A percentile compares a stretch with the other conserved stretches of the same genome.
Conservation (phyloP, 2,113 vertebrate genomes). For the Mustela lutreola region DNA sequence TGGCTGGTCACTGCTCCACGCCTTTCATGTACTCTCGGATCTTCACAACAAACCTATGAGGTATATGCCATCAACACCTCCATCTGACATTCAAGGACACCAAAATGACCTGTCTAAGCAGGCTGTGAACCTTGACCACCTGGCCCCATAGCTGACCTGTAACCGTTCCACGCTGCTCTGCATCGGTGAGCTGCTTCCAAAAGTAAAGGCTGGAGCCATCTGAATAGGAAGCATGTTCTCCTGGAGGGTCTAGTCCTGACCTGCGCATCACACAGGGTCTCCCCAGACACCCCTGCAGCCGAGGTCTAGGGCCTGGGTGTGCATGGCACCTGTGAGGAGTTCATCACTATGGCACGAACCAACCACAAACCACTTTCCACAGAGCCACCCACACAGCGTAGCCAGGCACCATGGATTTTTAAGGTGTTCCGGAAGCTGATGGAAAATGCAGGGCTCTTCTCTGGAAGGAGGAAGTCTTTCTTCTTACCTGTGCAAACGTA, state of each 20-base stretch:
- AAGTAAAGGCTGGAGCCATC: neutral
- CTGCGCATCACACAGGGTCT: neutral
- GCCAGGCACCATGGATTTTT: neutral
- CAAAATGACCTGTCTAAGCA: neutral
- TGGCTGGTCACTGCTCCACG: neutral
- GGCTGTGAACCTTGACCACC: neutral
- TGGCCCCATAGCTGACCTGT: neutral
- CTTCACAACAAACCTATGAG: neutral
- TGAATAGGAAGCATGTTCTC: neutral
- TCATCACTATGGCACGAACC: neutral
- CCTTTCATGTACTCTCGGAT: neutral
- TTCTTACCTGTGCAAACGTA: neutral
- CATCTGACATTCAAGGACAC: neutral
- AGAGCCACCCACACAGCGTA: neutral
- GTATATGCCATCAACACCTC: neutral
- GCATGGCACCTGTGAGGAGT: neutral
- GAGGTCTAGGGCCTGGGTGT: too few species aligned
- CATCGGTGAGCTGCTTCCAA: neutral
- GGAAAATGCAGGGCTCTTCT: neutral
- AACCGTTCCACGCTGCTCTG: neutral
- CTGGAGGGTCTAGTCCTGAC: neutral
- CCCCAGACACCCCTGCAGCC: neutral
- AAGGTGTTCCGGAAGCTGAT: neutral
- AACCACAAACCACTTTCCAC: neutral
- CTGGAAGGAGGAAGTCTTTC: neutral